These are phyloP conservation scores for Torymus aiolomorphi DNA, from an alignment of 2,888 invertebrate species.

Conservation along the genomic window DNA sequence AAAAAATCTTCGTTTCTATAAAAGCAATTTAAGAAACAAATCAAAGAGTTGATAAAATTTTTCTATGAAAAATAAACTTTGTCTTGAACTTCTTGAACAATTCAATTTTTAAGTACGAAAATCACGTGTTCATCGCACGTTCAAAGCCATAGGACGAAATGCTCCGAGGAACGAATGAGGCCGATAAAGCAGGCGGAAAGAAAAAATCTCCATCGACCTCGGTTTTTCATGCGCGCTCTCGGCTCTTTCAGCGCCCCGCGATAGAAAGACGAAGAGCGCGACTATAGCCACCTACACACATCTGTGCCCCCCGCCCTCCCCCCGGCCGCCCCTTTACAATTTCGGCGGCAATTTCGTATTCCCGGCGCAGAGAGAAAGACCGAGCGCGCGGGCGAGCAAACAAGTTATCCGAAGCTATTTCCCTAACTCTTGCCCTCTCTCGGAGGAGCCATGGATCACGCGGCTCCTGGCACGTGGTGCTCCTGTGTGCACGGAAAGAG, in stretches of 20 bases:
- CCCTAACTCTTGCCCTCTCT: constrained; percentile 72
- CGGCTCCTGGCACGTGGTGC: constrained; percentile 65
- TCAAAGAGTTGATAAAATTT: too few relatives aligned
- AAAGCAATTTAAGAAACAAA: too few relatives aligned
- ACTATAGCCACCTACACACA: too few relatives aligned
- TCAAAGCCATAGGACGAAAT: constrained; percentile 2
- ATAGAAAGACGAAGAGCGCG: too few relatives aligned
- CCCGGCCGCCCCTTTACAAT: constrained; percentile 65
- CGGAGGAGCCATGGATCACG: constrained; percentile 75
- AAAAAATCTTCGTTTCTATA: too few relatives aligned
- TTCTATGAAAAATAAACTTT: too few relatives aligned
- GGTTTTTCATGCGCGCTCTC: constrained; percentile 20
- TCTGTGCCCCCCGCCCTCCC: neutral
- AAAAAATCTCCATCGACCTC: constrained; percentile 38
- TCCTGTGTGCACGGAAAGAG: too few relatives aligned
- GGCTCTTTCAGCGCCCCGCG: constrained; percentile 9
- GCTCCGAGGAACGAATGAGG: neutral
- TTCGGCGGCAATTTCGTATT: constrained; percentile 72
- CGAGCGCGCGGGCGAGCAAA: constrained; percentile 65
- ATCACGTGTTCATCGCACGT: too few relatives aligned
- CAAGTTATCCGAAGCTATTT: constrained; percentile 75
- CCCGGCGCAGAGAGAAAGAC: constrained; percentile 61
- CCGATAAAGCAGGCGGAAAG: neutral
- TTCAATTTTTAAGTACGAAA: too few relatives aligned
- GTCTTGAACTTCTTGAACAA: too few relatives aligned